These are phyloP conservation scores for Drosophila auraria DNA, from an alignment of 1,140 invertebrate species.

Conservation along the genomic window DNA sequence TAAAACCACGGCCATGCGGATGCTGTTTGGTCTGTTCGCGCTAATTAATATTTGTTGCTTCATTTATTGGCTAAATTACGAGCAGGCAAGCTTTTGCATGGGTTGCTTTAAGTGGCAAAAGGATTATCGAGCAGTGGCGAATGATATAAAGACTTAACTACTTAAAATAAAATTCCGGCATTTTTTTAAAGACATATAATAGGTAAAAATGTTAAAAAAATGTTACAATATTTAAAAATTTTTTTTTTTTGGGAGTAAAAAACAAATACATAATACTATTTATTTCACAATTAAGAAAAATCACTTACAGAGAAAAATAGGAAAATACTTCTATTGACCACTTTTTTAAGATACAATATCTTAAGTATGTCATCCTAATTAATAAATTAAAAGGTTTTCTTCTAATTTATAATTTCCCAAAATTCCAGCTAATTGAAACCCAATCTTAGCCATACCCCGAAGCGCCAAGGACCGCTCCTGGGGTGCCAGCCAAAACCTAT, in stretches of 20 bases:
- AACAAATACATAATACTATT: no score
- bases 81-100: not conserved
- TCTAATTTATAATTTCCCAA: not conserved
- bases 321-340: no score
- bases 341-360: no score
- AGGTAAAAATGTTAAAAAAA: not conserved
- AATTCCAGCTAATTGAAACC: not conserved
- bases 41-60: conserved; percentile 76
- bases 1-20: conserved; percentile 40
- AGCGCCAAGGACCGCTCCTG: conserved; percentile 11
- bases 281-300: no score
- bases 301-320: no score
- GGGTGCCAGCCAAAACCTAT: conserved; percentile 13
- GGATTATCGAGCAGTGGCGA: conserved; percentile 24
- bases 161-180: not conserved
- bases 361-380: not conserved
- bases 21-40: conserved; percentile 14
- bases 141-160: not conserved
- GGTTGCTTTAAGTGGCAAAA: conserved; percentile 35
- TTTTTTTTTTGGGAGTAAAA: no score
- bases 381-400: not conserved
- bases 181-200: not conserved
- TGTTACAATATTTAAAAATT: rapidly evolving
- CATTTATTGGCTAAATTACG: conserved; percentile 59
- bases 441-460: not conserved